Evolutionary conservation across 2,888 invertebrate species (phyloP).

Genomic region (Teleogryllus oceanicus): DNA sequence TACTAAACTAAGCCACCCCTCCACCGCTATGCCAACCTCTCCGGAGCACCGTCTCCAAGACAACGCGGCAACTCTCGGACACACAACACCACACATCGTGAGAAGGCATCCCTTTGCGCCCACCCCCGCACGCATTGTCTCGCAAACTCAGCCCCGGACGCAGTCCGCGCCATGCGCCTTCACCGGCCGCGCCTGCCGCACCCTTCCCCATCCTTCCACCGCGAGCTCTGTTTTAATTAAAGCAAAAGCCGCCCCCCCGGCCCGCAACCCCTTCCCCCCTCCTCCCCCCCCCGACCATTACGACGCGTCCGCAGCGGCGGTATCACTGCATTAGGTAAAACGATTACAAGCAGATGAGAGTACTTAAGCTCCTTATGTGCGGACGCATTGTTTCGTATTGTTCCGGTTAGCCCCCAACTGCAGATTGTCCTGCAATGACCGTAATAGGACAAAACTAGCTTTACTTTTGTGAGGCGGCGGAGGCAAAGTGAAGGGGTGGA

Average conservation of each 20-base stretch:
- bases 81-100: too few relatives aligned
- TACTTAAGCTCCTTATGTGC: constrained; percentile 18
- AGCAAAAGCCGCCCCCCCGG: not conserved
- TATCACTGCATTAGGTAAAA: constrained; percentile 18
- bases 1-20: too few relatives aligned
- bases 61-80: too few relatives aligned
- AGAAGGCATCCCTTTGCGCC: too few relatives aligned
- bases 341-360: constrained; percentile 12
- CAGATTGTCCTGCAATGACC: constrained; percentile 10
- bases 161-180: not conserved
- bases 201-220: not conserved
- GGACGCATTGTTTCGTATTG: constrained; percentile 18
- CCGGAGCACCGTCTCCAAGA: too few relatives aligned
- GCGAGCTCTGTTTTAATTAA: not conserved
- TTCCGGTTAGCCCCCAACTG: constrained; percentile 18
- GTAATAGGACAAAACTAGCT: constrained; percentile 18
- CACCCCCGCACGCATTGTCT: too few relatives aligned
- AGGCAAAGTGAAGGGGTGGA: too few relatives aligned
- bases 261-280: not conserved
- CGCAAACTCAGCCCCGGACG: not conserved
- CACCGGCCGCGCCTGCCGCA: not conserved
- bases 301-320: not conserved
- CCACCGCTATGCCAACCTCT: too few relatives aligned
- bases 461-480: not conserved
- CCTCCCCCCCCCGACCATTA: not conserved